phyloP scores from a whole-genome alignment of 2,113 vertebrate species.

The Triplophysa siluroides region DNA sequence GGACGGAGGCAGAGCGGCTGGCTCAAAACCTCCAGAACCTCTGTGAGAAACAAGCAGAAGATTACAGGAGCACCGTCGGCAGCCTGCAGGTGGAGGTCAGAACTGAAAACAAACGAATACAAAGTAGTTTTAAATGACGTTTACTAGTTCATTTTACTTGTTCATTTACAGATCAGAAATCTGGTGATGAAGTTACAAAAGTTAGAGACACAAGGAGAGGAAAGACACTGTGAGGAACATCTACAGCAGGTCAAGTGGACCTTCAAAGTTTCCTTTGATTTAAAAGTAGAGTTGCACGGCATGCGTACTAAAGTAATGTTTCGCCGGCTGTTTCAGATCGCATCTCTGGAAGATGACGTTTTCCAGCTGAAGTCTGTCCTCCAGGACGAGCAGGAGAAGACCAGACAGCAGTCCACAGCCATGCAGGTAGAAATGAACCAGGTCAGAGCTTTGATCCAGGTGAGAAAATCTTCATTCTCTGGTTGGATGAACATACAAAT shows the following conservation, averaged over 20 bases:
- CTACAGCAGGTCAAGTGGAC: neutral
- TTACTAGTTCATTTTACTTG: neutral
- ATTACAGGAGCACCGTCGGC: conserved; percentile 12
- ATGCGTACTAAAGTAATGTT: neutral
- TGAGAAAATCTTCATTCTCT: conserved; percentile 16
- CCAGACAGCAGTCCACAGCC: conserved; percentile 49
- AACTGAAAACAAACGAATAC: neutral
- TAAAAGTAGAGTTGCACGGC: neutral
- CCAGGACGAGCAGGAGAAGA: conserved; percentile 51
- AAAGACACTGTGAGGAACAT: neutral
- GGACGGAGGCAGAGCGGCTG: conserved; percentile 43
- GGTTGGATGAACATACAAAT: neutral
- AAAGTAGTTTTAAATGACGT: neutral
- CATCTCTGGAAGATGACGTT: conserved; percentile 53
- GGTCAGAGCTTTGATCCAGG: conserved; percentile 42
- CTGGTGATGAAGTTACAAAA: neutral
- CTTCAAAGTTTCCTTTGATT: neutral
- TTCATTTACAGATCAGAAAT: conserved; percentile 17
- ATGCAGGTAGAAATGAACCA: conserved; percentile 40
- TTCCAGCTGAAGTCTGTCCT: conserved; percentile 45
- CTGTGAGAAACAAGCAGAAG: conserved; percentile 14
- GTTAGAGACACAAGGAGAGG: neutral
- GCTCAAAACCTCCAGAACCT: conserved; percentile 37
- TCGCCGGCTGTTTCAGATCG: conserved; percentile 45
- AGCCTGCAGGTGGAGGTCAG: conserved; percentile 30